Conservation (phyloP, 1,140 invertebrate species). For the Megalopta genalis region DNA sequence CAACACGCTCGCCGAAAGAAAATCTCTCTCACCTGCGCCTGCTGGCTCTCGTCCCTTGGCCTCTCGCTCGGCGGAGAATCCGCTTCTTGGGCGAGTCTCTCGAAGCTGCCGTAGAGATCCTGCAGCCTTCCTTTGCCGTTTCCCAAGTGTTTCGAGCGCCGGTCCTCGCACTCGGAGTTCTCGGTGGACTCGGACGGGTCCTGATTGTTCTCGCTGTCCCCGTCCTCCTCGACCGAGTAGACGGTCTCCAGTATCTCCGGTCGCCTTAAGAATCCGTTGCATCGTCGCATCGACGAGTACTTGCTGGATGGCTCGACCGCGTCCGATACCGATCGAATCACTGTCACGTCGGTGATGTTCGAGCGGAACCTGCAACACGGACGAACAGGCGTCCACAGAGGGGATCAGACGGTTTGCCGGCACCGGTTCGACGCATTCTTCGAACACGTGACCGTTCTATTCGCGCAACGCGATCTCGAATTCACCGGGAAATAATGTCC, state of each 20-base stretch:
- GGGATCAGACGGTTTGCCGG: too few species aligned
- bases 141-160: conserved; percentile 63
- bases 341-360: conserved; percentile 82
- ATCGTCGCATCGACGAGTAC: conserved; percentile 85
- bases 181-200: conserved; percentile 76
- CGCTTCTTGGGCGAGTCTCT: conserved; percentile 75
- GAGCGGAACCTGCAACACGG: conserved; percentile 73
- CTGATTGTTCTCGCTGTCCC: conserved; percentile 83
- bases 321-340: conserved; percentile 89
- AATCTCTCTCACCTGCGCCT: conserved; percentile 70
- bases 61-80: conserved; percentile 68
- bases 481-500: too few species aligned
- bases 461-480: too few species aligned
- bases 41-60: conserved; percentile 75
- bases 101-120: conserved; percentile 79
- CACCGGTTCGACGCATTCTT: too few species aligned
- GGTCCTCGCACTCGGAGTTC: conserved; percentile 71
- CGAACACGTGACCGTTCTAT: too few species aligned
- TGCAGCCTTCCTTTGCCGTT: conserved; percentile 73
- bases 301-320: conserved; percentile 89
- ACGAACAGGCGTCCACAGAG: too few species aligned
- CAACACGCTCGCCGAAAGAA: too few species aligned
- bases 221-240: conserved; percentile 91
- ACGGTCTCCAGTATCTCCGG: conserved; percentile 92
- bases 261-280: conserved; percentile 87